A percentile compares a stretch with the other conserved stretches of the same genome.
These are phyloP conservation scores for Apteryx owenii DNA, from an alignment of 2,113 vertebrate species.

Conservation along the genomic window DNA sequence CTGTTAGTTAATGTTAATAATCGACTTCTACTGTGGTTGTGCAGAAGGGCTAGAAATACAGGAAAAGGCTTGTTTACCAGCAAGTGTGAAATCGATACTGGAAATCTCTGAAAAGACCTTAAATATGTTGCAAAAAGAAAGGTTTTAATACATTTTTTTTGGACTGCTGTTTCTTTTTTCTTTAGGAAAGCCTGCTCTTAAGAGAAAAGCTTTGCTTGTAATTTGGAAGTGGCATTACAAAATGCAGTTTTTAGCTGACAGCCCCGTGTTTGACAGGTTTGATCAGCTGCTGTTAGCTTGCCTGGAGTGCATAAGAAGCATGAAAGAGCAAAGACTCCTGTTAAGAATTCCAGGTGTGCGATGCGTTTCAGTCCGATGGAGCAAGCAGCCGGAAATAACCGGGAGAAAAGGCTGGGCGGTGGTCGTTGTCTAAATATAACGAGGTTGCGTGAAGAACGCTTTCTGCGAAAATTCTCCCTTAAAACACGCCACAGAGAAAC, in stretches of 20 bases:
- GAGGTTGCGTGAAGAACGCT: background rate
- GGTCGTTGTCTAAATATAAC: background rate
- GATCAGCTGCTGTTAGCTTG: background rate
- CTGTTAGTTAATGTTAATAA: background rate
- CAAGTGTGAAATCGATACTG: background rate
- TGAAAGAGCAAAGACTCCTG: background rate
- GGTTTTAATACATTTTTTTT: background rate
- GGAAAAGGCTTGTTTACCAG: background rate
- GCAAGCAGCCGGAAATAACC: background rate
- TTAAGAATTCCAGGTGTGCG: slow-evolving; percentile 10
- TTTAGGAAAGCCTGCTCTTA: background rate
- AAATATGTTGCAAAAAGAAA: background rate
- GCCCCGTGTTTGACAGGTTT: background rate
- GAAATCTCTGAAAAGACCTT: background rate
- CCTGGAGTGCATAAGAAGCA: background rate
- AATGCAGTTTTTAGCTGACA: background rate
- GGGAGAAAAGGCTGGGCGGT: background rate
- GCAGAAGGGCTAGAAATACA: background rate
- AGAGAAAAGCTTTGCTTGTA: background rate
- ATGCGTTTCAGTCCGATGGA: background rate
- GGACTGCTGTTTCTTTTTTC: background rate
- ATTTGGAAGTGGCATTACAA: background rate
- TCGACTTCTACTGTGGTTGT: rapidly evolving
- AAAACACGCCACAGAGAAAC: background rate
- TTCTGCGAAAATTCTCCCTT: background rate